phyloP scores from a whole-genome alignment of 2,888 invertebrate species.

The Palloptera scutellata region DNA sequence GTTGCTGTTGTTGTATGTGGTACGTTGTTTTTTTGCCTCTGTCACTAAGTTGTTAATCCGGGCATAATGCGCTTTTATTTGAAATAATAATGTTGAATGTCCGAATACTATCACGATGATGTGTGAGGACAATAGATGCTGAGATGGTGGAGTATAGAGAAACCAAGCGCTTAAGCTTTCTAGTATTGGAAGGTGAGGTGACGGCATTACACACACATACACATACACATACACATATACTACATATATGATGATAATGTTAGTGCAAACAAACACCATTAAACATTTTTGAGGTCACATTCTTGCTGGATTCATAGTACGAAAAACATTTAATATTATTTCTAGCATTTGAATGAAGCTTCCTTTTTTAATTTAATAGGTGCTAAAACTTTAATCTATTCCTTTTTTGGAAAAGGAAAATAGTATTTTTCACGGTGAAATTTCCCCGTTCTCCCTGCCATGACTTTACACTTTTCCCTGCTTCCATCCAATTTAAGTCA shows the following conservation, averaged over 20 bases:
- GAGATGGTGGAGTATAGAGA: neutral
- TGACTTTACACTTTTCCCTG: too few species aligned
- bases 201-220: neutral
- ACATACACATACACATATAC: neutral
- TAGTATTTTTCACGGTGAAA: too few species aligned
- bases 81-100: slow-evolving; percentile 57
- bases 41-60: slow-evolving; percentile 56
- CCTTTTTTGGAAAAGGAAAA: neutral
- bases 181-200: neutral
- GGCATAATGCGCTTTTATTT: slow-evolving; percentile 60
- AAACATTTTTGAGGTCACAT: slow-evolving; percentile 41
- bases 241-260: slow-evolving; percentile 19
- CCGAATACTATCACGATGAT: slow-evolving; percentile 44
- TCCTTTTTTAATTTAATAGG: neutral
- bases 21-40: slow-evolving; percentile 6
- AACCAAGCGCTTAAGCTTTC: slow-evolving; percentile 29
- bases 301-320: too few species aligned
- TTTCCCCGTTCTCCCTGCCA: too few species aligned
- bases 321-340: too few species aligned
- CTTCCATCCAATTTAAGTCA: too few species aligned
- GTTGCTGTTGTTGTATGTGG: slow-evolving; percentile 5
- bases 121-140: slow-evolving; percentile 16
- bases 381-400: neutral
- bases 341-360: too few species aligned
- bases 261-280: slow-evolving; percentile 36